Evolutionary conservation across 2,888 invertebrate species (phyloP).

Genomic region (Sphinx pinastri): DNA sequence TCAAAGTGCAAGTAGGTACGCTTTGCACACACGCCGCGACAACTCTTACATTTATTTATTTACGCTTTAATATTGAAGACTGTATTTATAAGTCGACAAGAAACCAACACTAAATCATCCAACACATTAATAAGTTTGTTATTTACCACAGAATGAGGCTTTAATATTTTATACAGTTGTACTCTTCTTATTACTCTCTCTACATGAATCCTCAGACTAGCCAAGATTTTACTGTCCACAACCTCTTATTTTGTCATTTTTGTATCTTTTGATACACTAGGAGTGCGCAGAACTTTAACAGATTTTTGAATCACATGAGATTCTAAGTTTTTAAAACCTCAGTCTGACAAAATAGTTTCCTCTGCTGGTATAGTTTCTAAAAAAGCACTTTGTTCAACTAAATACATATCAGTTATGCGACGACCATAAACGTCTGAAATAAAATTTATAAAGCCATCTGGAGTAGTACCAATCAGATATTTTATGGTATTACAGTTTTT

Average conservation of each 20-base stretch:
- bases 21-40: too few species aligned
- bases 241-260: neutral
- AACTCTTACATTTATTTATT: too few species aligned
- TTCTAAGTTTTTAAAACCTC: slow-evolving; percentile 1
- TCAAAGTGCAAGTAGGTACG: too few species aligned
- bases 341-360: neutral
- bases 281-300: neutral
- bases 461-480: neutral
- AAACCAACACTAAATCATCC: too few species aligned
- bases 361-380: neutral
- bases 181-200: neutral
- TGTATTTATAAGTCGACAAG: too few species aligned
- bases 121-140: neutral
- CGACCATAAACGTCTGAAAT: neutral
- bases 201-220: neutral
- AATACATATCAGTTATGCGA: neutral
- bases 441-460: neutral
- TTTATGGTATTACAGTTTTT: neutral
- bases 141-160: neutral
- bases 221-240: neutral
- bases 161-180: neutral
- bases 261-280: neutral
- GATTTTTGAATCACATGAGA: neutral
- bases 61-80: too few species aligned
- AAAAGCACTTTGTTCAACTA: neutral